phyloP scores from a whole-genome alignment of 2,888 invertebrate genomes.

The Cancer borealis region DNA sequence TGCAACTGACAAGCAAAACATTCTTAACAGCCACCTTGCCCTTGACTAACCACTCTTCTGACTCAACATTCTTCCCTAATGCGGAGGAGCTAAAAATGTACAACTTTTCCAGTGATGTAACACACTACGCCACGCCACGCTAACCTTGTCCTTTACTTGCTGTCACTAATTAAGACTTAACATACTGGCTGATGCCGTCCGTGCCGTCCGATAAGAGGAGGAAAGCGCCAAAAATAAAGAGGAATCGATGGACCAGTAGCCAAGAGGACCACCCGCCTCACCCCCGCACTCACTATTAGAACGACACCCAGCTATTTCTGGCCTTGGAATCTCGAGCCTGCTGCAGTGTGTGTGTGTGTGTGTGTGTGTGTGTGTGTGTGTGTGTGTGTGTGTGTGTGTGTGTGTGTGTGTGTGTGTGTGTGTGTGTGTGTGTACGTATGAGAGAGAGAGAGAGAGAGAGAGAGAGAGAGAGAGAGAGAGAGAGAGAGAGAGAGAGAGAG shows the following conservation, averaged over 20 bases:
- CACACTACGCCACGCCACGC: neutral
- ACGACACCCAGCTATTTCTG: neutral
- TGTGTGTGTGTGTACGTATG: neutral
- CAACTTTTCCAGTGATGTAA: neutral
- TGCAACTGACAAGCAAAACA: neutral
- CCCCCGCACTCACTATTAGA: neutral
- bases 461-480: slow-evolving; percentile 5
- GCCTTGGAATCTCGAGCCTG: neutral
- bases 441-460: neutral
- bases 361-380: neutral
- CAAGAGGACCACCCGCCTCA: neutral
- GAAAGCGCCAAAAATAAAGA: neutral
- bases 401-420: neutral
- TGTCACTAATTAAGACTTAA: slow-evolving; percentile 13
- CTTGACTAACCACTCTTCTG: neutral
- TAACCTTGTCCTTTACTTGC: neutral
- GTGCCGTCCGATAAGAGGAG: neutral
- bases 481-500: slow-evolving; percentile 40
- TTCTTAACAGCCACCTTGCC: neutral
- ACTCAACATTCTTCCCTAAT: neutral
- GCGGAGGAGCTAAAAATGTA: neutral
- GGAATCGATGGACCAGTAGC: neutral
- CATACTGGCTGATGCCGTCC: neutral
- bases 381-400: neutral
- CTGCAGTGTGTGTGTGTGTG: neutral